Base-by-base conservation (phyloP, 1,140 invertebrate species). In the Goniozus legneri region DNA sequence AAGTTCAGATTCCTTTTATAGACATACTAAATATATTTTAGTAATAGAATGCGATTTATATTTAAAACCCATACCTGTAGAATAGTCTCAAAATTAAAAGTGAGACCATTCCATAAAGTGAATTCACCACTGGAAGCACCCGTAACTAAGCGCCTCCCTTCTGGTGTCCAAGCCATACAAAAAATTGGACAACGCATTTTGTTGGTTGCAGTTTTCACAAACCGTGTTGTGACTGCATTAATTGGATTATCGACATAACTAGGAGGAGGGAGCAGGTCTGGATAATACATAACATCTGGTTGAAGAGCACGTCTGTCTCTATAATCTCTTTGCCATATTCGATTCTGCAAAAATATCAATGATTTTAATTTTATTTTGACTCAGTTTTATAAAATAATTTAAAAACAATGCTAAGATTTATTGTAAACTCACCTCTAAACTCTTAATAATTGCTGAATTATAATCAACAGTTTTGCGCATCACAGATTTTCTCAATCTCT, bases 11-110 rank as follows among this genome's bases (percentile, higher is more conserved):
- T n/a, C n/a, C n/a, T n/a, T n/a, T n/a, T n/a, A n/a, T n/a, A n/a
- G n/a, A n/a, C n/a, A n/a, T n/a, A n/a, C 19, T 24, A 38, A 34
- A 47, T 3, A 2, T 45, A 40, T 38, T 27, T 16, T 33, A 36
- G 1, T 1, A 16, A 52, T 12, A 50, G 24, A 34, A 16, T 6
- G 2, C 7, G 14, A 38, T 10, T 19, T 8, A 42, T 38, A 18
- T 42, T 16, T 27, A 0, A 16, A 18, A 36, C 14, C 10, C 3
- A 27, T 77, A 95, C 92, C 84, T 99, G 97, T 34, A 99, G 79
- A 75, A 99, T 99, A 33, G 97, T 99, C 81, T 99, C 97, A 80
- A 99, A 99, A 79, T 99, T 99, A 76, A 99, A 99, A 6, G 97
- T 99, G 4, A 99, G 82, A 15, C 97, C 97, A 82, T 99, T 99